Evolutionary conservation across 2,797 vertebrate species (phyloP).

Genomic region (Crenichthys baileyi): DNA sequence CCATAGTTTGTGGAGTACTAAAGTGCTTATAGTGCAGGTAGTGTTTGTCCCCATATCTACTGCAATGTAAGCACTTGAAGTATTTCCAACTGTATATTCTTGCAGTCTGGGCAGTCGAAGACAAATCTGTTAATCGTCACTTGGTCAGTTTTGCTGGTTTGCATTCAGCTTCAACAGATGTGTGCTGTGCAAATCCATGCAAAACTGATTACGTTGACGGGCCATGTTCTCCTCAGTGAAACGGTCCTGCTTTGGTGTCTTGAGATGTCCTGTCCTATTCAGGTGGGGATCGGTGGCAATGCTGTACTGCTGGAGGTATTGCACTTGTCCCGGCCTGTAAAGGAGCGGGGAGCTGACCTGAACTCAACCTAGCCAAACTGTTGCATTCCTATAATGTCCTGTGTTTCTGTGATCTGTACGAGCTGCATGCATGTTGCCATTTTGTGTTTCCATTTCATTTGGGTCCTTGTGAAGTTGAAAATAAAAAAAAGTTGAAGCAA

Average conservation of each 20-base stretch:
- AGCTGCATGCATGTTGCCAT: neutral
- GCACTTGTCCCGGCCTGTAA: constrained; percentile 99
- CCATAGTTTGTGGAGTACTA: constrained; percentile 90
- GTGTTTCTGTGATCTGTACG: neutral
- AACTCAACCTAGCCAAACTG: neutral
- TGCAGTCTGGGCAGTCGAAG: neutral
- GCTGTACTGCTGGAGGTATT: constrained; percentile 94
- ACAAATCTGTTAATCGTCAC: constrained; percentile 55
- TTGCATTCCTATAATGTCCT: neutral
- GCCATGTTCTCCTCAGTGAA: constrained; percentile 19
- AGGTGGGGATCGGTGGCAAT: constrained; percentile 99
- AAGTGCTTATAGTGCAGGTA: constrained; percentile 99
- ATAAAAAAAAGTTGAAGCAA: neutral
- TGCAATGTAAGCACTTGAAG: constrained; percentile 99
- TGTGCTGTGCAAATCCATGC: constrained; percentile 99
- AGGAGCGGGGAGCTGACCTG: constrained; percentile 83
- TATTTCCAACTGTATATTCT: constrained; percentile 83
- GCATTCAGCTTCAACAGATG: constrained; percentile 91
- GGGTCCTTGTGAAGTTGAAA: neutral
- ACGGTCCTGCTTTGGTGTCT: neutral
- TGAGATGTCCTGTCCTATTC: constrained; percentile 89
- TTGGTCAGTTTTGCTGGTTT: constrained; percentile 99
- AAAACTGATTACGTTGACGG: constrained; percentile 96
- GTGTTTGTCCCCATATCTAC: constrained; percentile 92
- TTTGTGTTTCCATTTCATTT: neutral